These are phyloP conservation scores for Oxyruncus cristatus DNA, from an alignment of 2,113 vertebrate genomes.

Conservation along the genomic window DNA sequence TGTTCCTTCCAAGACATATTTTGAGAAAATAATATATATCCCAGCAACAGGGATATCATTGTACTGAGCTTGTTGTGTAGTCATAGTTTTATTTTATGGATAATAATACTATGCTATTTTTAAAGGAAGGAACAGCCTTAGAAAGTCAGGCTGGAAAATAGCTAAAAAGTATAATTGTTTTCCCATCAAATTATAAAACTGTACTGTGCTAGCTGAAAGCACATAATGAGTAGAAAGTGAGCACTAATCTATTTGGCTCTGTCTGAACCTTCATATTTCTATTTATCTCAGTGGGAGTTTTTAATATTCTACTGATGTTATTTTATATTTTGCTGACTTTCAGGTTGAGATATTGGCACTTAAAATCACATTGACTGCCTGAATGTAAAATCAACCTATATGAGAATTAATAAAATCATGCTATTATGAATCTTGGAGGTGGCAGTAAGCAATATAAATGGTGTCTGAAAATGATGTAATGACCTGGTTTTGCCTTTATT, in stretches of 20 bases:
- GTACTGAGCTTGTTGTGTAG: background rate
- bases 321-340: constrained; percentile 65
- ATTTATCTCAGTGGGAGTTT: constrained; percentile 67
- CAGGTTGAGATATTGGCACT: constrained; percentile 56
- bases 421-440: background rate
- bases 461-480: constrained; percentile 24
- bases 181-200: constrained; percentile 25
- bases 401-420: constrained; percentile 58
- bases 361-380: constrained; percentile 49
- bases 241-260: constrained; percentile 53
- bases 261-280: constrained; percentile 56
- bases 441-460: background rate
- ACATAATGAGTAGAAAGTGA: constrained; percentile 51
- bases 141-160: constrained; percentile 8
- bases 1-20: background rate
- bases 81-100: background rate
- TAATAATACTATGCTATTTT: background rate
- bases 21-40: background rate
- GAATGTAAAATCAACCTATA: constrained; percentile 43
- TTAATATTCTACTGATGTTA: constrained; percentile 63
- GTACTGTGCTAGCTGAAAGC: constrained; percentile 37
- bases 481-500: background rate
- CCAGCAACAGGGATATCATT: background rate
- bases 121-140: background rate
- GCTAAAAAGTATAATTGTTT: background rate